Base-by-base conservation (phyloP, 2,888 invertebrate species). In the Spisula solida region DNA sequence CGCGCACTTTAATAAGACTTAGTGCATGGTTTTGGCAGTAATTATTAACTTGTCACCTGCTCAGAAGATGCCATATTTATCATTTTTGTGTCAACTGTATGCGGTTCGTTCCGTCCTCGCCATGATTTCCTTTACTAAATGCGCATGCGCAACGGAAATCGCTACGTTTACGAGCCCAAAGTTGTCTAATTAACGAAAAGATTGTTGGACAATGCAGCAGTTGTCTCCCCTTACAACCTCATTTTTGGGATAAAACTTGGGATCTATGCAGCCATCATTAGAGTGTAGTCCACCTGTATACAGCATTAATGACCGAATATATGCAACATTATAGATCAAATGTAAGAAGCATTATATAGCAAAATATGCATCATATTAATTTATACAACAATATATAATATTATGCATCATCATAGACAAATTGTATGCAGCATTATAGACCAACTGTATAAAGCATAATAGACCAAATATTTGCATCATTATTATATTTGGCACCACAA, bases 51-150 rank as follows among this genome's bases (percentile, higher is more conserved):
- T 75, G 75, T 82, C 75, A 90, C 90, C 90, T 90, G 86, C 47
- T 88, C 84, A 83, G 55, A 81, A 48, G 88, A 86, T 34, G 90
- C 90, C 90, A 90, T 90, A 75, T 70, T 88, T 82, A 83, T 60
- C 31, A 85, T 41, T 47, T 41, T 88, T 85, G 51, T 86, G 86
- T 91, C 91, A 91, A 89, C 87, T 86, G 66, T 81, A 31, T 51
- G 66, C 55, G 60, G 82, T 81, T 84, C 87, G 89, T 78, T 81
- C 66, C 75, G 85, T 85, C 87, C 86, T 87, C 87, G 90, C 90
- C 90, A 90, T 90, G 90, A 87, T 90, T 90, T 90, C 88, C 88
- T 88, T 25, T 82, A 81, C 34, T 8, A 41, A 55, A 60, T 82
- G 85, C 90, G 90, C 90, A 90, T 88, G 90, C 79, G 90, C 51